Conservation (phyloP, 2,888 invertebrate genomes). For the Piscicola geometra region DNA sequence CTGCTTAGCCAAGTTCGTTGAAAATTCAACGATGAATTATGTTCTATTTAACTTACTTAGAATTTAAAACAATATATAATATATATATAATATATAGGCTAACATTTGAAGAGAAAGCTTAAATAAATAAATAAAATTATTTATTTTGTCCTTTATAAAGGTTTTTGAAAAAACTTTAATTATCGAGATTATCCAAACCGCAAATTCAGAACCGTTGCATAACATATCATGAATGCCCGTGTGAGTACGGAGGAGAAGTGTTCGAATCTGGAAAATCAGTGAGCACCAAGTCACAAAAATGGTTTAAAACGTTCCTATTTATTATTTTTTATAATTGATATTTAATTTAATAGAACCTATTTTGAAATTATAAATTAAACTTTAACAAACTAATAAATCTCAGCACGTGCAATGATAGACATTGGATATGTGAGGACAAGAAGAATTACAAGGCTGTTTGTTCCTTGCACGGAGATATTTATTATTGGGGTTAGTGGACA, state of each 20-base stretch:
- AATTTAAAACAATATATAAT: too few species aligned
- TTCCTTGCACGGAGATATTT: slow-evolving; percentile 27
- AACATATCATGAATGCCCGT: slow-evolving; percentile 20
- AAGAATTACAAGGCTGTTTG: slow-evolving; percentile 1
- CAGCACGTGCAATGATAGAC: slow-evolving; percentile 18
- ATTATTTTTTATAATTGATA: neutral
- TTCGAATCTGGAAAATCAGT: slow-evolving; percentile 23
- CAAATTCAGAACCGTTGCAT: too few species aligned
- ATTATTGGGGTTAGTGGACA: neutral
- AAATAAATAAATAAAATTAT: too few species aligned
- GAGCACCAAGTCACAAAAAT: neutral
- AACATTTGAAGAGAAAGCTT: too few species aligned
- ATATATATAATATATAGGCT: too few species aligned
- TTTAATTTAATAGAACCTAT: neutral
- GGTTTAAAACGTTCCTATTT: neutral
- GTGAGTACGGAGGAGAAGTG: slow-evolving; percentile 11
- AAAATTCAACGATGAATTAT: neutral
- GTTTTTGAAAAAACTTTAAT: too few species aligned
- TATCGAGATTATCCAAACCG: too few species aligned
- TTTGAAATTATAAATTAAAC: too few species aligned
- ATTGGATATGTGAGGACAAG: slow-evolving; percentile 26
- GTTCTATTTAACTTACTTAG: too few species aligned
- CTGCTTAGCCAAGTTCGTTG: neutral
- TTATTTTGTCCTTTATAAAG: too few species aligned
- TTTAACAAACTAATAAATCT: too few species aligned